Evolutionary conservation across 64 coral and sea anemone genomes (phyloP).

Genomic region (Orbicella faveolata): DNA sequence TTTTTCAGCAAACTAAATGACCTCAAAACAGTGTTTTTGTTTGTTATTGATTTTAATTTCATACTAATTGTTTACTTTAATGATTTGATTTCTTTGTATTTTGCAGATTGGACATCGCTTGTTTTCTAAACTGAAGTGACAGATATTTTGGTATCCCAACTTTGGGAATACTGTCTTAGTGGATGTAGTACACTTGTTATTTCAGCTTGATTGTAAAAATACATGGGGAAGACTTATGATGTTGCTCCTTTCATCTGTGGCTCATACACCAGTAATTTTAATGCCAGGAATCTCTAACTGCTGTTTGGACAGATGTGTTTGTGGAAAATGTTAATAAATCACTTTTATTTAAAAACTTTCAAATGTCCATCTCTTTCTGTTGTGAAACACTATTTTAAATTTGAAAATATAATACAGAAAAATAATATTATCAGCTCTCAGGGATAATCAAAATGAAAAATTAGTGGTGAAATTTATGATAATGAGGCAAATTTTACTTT

Average conservation of each 20-base stretch:
- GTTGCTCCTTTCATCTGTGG: not conserved
- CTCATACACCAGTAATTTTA: not conserved
- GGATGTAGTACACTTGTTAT: conserved; percentile 4
- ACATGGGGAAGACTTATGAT: not conserved
- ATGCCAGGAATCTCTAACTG: not conserved
- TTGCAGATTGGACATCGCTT: conserved; percentile 72
- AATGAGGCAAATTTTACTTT: too few species aligned
- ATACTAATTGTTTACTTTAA: not conserved
- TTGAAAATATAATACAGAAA: not conserved
- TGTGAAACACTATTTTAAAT: too few species aligned
- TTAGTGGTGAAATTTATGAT: too few species aligned
- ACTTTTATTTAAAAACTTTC: not conserved
- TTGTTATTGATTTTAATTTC: not conserved
- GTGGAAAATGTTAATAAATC: conserved; percentile 9
- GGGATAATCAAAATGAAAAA: too few species aligned
- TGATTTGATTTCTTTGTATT: not conserved
- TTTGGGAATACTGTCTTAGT: not conserved
- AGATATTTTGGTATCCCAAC: conserved; percentile 2
- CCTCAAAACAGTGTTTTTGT: not conserved
- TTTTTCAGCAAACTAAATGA: not conserved
- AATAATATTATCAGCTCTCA: not conserved
- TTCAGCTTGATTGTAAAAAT: conserved; percentile 23
- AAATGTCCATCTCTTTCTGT: not conserved
- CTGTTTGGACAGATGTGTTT: conserved; percentile 8
- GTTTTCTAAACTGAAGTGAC: conserved; percentile 82